These are phyloP conservation scores for Sinocyclocheilus rhinocerous DNA, from an alignment of 2,113 vertebrate genomes.

Conservation along the genomic window DNA sequence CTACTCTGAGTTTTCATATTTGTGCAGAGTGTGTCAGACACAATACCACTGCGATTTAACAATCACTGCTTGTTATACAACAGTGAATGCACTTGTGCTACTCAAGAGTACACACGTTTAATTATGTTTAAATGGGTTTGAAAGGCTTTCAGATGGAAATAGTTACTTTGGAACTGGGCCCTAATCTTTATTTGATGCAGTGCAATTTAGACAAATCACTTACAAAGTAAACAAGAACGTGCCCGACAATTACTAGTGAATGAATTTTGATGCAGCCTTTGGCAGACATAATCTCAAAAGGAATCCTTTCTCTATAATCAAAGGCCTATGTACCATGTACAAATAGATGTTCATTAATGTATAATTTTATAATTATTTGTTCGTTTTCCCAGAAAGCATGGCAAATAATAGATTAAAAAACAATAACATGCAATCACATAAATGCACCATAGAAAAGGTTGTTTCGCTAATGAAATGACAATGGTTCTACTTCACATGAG, in stretches of 20 bases:
- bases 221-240: constrained; percentile 1
- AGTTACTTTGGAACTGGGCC: constrained; percentile 23
- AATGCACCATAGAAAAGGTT: background rate
- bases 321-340: background rate
- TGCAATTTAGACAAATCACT: background rate
- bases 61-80: background rate
- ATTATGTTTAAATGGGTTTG: constrained; percentile 7
- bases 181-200: background rate
- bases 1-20: constrained; percentile 6
- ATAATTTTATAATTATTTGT: background rate
- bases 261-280: constrained; percentile 16
- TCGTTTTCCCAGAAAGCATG: background rate
- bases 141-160: constrained; percentile 27
- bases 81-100: background rate
- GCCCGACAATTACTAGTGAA: constrained; percentile 1
- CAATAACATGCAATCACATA: background rate
- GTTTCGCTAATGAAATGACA: background rate
- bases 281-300: constrained; percentile 6
- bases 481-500: background rate
- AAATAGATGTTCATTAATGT: background rate
- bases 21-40: background rate
- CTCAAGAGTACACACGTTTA: background rate
- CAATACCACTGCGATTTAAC: too few species aligned
- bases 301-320: constrained; percentile 6
- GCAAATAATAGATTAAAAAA: background rate